Conservation (phyloP, 1,140 invertebrate genomes). For the Penaeus japonicus region DNA sequence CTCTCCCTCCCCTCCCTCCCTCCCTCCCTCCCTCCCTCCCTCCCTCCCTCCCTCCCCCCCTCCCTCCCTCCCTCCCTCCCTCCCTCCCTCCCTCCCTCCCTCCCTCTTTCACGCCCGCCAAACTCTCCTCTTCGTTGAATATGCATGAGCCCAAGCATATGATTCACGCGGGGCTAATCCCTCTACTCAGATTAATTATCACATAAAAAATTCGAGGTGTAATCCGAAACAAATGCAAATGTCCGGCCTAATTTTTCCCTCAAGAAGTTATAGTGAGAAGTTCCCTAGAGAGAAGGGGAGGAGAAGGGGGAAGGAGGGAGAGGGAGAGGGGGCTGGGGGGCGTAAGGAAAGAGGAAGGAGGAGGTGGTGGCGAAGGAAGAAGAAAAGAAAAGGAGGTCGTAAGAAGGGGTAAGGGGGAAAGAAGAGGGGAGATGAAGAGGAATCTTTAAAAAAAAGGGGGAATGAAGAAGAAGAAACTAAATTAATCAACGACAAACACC, state of each 20-base stretch:
- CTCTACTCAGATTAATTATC: slow-evolving; percentile 39
- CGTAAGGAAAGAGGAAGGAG: neutral
- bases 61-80: neutral
- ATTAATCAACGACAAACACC: no score
- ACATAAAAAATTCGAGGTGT: slow-evolving; percentile 38
- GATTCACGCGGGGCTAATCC: slow-evolving; percentile 24
- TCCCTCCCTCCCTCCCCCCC: neutral
- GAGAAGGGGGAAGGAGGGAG: neutral
- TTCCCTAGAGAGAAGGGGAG: neutral
- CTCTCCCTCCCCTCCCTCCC: neutral
- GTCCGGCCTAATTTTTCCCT: neutral
- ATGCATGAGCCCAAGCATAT: slow-evolving; percentile 33
- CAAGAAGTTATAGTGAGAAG: neutral
- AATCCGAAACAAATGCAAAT: slow-evolving; percentile 37
- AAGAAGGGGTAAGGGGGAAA: neutral
- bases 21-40: neutral
- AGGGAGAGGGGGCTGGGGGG: neutral
- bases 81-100: neutral
- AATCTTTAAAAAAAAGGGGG: no score
- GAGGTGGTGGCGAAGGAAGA: neutral
- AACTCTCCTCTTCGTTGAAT: neutral
- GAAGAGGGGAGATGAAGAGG: no score
- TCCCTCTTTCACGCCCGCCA: neutral
- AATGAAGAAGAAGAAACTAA: no score
- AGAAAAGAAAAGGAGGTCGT: neutral